Base-by-base conservation (phyloP, 2,113 vertebrate genomes). In the Chelonoidis abingdonii region DNA sequence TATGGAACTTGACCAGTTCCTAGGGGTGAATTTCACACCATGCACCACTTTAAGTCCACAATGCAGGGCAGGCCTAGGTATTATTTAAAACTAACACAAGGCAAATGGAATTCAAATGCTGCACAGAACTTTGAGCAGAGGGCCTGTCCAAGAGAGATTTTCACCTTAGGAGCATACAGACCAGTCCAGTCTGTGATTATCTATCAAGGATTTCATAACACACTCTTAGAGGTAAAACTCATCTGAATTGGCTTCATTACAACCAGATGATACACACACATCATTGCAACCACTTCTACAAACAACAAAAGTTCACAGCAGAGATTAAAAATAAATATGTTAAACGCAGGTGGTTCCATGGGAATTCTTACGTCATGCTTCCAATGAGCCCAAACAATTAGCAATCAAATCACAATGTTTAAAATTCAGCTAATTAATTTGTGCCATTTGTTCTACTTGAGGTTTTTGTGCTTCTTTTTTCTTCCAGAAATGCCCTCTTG, bases 31-130 rank as follows among this genome's bases (percentile, higher is more conserved):
- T 38, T 38, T 24, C 27, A 47, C n/a, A 38, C 5, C 1, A 8
- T 11, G 27, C 52, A 52, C 56, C 78, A 11, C 27, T 5, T 16
- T 1, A 62, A 52, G 87, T 49, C 44, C 29, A 38, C 72, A 72
- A 50, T 13, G 14, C 85, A 80, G 25, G 56, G 47, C 31, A 22
- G 56, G 47, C 31, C 31, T 27, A 47, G 83, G 27, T 38, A 22
- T 47, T 29, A 14, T 0, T 1, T 31, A 44, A 65, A 87, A 21
- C 35, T 72, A 56, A n/a, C 56, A 62, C 0, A 1, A 0, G 27
- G 79, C 29, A 65, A 86, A 35, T n/a, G 16, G 29, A 38, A 50
- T 83, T 54, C 25, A 5, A 29, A n/a, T 13, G 56, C 41, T 75
- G 6, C 44, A 72, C 25, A 21, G 14, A 3, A 3, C 8, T 47